These are phyloP conservation scores for Ammospiza nelsoni DNA, from an alignment of 2,113 vertebrate species.

Conservation along the genomic window DNA sequence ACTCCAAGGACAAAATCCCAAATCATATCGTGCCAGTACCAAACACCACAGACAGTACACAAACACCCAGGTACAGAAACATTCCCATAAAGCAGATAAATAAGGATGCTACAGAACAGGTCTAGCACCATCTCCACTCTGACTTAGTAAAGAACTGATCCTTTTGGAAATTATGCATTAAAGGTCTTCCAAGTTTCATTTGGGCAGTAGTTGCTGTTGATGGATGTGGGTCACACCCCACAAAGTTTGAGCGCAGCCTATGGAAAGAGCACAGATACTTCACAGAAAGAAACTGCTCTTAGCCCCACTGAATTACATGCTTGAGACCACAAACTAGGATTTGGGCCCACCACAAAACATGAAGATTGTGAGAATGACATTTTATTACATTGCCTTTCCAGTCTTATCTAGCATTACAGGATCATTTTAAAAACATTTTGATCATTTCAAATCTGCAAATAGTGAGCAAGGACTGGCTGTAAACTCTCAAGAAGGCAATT, in stretches of 20 bases:
- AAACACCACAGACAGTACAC: background rate
- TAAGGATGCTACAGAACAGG: background rate
- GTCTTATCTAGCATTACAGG: conserved; percentile 11
- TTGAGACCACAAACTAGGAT: background rate
- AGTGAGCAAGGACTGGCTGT: conserved; percentile 32
- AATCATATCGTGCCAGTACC: background rate
- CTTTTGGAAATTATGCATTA: background rate
- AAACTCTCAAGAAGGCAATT: conserved; percentile 29
- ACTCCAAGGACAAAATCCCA: background rate
- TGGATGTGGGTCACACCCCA: background rate
- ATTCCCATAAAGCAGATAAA: background rate
- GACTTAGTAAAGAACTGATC: background rate
- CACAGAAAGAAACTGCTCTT: background rate
- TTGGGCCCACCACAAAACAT: background rate
- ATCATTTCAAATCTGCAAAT: conserved; percentile 43
- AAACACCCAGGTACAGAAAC: background rate
- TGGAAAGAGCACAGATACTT: background rate
- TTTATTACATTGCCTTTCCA: conserved; percentile 12
- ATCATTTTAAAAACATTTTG: background rate
- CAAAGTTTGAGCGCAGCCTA: background rate
- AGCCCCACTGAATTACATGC: background rate
- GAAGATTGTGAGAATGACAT: background rate
- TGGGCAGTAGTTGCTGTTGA: background rate
- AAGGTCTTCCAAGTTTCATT: background rate
- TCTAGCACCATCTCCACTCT: too few relatives aligned